Evolutionary conservation across 2,113 vertebrate genomes (phyloP), one percentile per base, ranked within the genome.

Genomic region (Colaptes auratus): DNA sequence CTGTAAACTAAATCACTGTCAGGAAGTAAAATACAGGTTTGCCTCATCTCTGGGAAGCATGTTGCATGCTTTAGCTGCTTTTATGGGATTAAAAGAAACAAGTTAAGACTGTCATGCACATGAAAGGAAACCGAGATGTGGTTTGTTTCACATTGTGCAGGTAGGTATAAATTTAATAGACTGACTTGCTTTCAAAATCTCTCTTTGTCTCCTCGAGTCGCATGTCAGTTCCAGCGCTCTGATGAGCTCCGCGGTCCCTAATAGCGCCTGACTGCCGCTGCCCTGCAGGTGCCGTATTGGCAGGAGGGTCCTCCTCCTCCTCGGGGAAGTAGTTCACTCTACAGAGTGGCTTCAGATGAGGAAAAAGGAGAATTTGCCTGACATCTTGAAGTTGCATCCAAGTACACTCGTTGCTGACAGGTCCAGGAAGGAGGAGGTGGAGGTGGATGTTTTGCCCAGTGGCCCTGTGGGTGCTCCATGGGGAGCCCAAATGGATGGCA

Each of bases 101-200:
- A 95, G 96, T 96, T 95, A 95, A 94, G 95, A 95, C 88, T 93
- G 93, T 92, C 90, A 90, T 86, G 86, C 79, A 91, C 95, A 93
- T 96, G 93, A 96, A 97, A 96, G 90, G 91, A 95, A 93, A 82
- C 82, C 3, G 73, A 97, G 96, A 92, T 83, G 91, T 67, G 93
- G 93, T 95, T 97, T 95, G 92, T 88, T 96, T 96, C 88, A 70
- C 91, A 82, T 96, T 96, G 97, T 91, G 91, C 96, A 96, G 95
- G 91, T 96, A 88, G 88, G 93, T 96, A 96, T 95, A 96, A 92
- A 96, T 95, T 91, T 94, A 95, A 94, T 93, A 95, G 93, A 93
- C 87, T 93, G 93, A 92, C 94, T 96, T 76, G 88, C 95, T 95
- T 97, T 96, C 96, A 96, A 1, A 96, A 96, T 76, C 92, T 42